A percentile compares a stretch with the other conserved stretches of the same genome.
These are phyloP conservation scores for Pteruthius melanotis DNA, from an alignment of 2,113 vertebrate species.

Conservation along the genomic window DNA sequence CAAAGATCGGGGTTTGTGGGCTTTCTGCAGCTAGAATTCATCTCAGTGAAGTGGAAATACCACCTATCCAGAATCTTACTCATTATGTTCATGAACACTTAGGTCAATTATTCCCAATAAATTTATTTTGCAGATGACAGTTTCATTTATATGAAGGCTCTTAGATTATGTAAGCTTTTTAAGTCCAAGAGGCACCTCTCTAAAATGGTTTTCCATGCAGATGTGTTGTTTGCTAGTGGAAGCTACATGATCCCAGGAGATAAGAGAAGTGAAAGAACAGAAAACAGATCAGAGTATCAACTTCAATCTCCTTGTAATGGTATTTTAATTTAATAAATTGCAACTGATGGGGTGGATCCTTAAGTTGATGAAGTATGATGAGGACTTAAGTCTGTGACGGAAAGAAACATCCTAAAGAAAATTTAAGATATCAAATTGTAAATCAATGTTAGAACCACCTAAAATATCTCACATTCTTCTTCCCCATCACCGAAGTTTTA, in stretches of 20 bases:
- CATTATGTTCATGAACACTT: background rate
- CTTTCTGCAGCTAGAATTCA: background rate
- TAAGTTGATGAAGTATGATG: background rate
- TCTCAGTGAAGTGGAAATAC: background rate
- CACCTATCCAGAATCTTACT: background rate
- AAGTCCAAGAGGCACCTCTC: background rate
- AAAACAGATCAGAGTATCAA: background rate
- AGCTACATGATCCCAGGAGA: background rate
- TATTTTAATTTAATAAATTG: background rate
- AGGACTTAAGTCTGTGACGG: background rate
- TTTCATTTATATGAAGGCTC: background rate
- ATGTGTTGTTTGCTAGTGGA: background rate
- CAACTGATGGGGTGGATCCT: background rate
- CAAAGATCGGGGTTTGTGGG: background rate
- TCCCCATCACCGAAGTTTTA: background rate
- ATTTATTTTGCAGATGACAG: background rate
- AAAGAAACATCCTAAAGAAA: background rate
- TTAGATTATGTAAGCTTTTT: background rate
- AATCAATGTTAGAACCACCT: background rate
- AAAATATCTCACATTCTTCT: background rate
- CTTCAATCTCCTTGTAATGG: background rate
- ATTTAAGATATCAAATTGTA: background rate
- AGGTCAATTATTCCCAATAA: background rate
- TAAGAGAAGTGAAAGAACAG: background rate
- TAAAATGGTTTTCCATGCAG: background rate